Evolutionary conservation across 2,797 vertebrate genomes (phyloP).

Genomic region (Anguilla marmorata): DNA sequence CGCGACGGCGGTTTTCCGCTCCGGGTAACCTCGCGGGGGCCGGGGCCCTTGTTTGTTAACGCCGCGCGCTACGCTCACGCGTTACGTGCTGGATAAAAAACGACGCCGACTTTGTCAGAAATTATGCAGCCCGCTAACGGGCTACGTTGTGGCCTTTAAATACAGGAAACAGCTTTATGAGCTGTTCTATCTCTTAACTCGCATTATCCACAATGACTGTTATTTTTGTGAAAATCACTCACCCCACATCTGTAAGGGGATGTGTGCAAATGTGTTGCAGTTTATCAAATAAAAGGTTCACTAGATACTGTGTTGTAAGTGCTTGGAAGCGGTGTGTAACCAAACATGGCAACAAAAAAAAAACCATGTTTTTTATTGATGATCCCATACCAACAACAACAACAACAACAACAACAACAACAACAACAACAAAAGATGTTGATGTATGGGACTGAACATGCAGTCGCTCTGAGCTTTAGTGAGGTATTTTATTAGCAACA

Average conservation of each 20-base stretch:
- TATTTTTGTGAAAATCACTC: not conserved
- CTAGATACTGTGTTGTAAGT: too few relatives aligned
- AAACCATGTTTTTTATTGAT: too few relatives aligned
- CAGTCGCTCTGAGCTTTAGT: too few relatives aligned
- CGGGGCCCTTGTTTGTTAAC: not conserved
- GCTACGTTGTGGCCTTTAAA: not conserved
- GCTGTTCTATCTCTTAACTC: not conserved
- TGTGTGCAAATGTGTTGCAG: not conserved
- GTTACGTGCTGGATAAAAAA: not conserved
- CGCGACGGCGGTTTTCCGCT: not conserved
- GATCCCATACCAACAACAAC: too few relatives aligned
- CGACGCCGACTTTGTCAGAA: not conserved
- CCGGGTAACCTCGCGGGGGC: not conserved
- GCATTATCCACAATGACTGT: not conserved
- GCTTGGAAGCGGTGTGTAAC: too few relatives aligned
- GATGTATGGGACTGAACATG: too few relatives aligned
- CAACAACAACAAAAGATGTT: too few relatives aligned
- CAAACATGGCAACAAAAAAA: too few relatives aligned
- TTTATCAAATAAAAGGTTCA: not conserved
- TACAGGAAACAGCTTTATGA: not conserved
- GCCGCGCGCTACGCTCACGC: not conserved
- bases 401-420: too few relatives aligned
- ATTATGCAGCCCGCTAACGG: not conserved
- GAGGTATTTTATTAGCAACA: too few relatives aligned
- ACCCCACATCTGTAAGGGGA: not conserved